Conservation (phyloP, 2,888 invertebrate species). For the Lacanobia oleracea region DNA sequence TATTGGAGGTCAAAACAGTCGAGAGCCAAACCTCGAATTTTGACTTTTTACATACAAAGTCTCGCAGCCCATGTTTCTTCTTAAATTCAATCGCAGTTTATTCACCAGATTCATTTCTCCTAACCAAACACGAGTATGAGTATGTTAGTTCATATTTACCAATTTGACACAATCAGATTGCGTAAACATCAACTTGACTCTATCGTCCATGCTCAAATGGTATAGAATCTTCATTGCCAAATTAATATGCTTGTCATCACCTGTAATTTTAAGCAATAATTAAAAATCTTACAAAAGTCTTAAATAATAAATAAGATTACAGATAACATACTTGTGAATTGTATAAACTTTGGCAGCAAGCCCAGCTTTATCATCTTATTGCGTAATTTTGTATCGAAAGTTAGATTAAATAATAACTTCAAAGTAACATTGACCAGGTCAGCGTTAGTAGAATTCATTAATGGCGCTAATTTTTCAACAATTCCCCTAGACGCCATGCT, state of each 20-base stretch:
- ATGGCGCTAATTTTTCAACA: conserved; percentile 95
- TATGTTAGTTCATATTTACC: conserved; percentile 83
- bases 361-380: conserved; percentile 97
- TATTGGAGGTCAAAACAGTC: too few species aligned
- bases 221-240: conserved; percentile 96
- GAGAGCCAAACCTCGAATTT: too few species aligned
- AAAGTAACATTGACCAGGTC: conserved; percentile 96
- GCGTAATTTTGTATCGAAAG: conserved; percentile 97
- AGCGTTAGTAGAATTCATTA: conserved; percentile 93
- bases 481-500: conserved; percentile 96
- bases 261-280: conserved; percentile 75
- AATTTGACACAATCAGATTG: conserved; percentile 98
- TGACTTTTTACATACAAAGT: too few species aligned
- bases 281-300: not conserved
- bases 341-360: conserved; percentile 96
- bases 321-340: conserved; percentile 93
- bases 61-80: too few species aligned
- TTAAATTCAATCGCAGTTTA: not conserved
- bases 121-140: not conserved
- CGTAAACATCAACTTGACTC: conserved; percentile 97
- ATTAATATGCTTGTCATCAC: conserved; percentile 94
- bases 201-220: conserved; percentile 98
- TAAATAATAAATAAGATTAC: not conserved
- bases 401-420: conserved; percentile 97
- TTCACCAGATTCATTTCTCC: not conserved